Conservation (phyloP, 1,140 invertebrate genomes). For the Potamilus streckersoni region DNA sequence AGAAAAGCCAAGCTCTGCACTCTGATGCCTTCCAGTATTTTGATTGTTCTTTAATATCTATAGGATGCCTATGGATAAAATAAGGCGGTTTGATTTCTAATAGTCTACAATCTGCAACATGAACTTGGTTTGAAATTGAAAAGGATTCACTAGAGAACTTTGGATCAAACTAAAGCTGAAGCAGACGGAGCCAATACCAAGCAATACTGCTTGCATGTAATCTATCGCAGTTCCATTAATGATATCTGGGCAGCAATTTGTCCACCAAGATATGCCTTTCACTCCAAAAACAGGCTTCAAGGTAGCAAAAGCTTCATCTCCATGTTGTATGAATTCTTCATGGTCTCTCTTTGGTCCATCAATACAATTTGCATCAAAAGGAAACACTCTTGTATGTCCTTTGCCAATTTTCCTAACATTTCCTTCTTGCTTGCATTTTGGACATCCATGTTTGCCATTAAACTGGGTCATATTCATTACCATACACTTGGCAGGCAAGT, state of each 20-base stretch:
- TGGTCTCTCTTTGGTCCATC: no score
- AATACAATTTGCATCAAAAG: no score
- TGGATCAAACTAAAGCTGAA: constrained; percentile 16
- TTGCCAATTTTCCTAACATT: no score
- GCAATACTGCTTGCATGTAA: constrained; percentile 23
- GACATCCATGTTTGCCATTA: no score
- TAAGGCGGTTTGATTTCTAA: constrained; percentile 11
- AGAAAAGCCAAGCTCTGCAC: no score
- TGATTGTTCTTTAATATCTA: constrained; percentile 18
- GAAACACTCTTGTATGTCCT: no score
- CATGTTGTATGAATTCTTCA: no score
- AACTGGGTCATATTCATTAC: no score
- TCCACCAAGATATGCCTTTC: constrained; percentile 14
- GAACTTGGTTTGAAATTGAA: constrained; percentile 5
- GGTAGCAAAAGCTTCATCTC: no score
- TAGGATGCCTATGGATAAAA: constrained; percentile 14
- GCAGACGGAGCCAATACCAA: constrained; percentile 6
- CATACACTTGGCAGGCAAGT: no score
- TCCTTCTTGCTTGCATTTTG: no score
- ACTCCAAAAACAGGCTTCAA: constrained; percentile 7
- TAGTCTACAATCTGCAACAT: constrained; percentile 1
- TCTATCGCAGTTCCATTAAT: constrained; percentile 19
- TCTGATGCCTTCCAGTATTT: constrained; percentile 23
- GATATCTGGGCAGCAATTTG: constrained; percentile 13
- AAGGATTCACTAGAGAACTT: constrained; percentile 10